Evolutionary conservation across 2,888 invertebrate species (phyloP), one percentile per base, ranked within the genome.

Genomic region (Caenorhabditis becei): DNA sequence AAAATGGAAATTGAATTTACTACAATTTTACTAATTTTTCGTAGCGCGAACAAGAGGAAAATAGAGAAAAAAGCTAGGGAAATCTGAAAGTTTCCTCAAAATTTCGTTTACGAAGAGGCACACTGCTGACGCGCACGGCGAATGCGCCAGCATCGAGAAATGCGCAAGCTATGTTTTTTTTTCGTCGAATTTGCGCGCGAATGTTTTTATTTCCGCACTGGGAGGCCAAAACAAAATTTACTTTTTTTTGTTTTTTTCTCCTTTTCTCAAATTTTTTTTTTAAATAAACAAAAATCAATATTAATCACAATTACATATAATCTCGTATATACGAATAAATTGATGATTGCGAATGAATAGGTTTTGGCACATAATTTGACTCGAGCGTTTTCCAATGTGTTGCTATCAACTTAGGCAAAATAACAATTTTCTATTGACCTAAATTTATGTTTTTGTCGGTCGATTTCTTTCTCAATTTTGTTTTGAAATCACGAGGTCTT

Each of bases 91-190:
- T 11, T 41, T 41, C 14, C 14, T 41, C 41, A n/a, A n/a, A n/a
- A n/a, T n/a, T n/a, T n/a, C n/a, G n/a, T 7, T 5, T 41, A 14
- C 1, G 41, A 20, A 18, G 26, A 10, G n/a, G 28, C 14, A 0
- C 10, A 18, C 20, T 66, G 23, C 51, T 74, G 66, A 44, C 75
- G 26, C 75, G 61, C 44, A 16, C 28, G 23, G 0, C 8, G 75
- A 53, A 41, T 47, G 59, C 61, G 61, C 28, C 61, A 59, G 51
- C 16, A 26, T 59, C 75, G 44, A 41, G 28, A 53, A 75, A 54
- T 7, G 54, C 71, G 71, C 56, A 51, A 70, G 35, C 53, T 20
- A 24, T 11, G 28, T 47, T 28, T 44, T 51, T 24, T 61, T 14
- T 41, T 41, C 23, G 16, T 54, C 24, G 53, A 20, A 11, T 23